Base-by-base conservation (phyloP, 2,797 vertebrate species). In the Intellagama lesueurii region DNA sequence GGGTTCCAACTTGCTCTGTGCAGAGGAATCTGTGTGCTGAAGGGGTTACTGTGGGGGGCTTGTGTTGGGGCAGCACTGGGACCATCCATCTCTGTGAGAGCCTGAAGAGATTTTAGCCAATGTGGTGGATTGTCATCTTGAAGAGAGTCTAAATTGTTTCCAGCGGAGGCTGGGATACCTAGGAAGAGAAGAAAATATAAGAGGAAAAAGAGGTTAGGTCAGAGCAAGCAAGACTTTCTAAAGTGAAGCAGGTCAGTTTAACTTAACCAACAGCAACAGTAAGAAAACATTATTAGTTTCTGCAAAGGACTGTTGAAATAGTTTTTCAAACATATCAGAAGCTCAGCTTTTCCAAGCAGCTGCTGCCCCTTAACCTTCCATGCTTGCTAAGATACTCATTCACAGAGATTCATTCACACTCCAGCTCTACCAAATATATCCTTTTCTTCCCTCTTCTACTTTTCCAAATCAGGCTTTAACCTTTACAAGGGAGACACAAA, bases 121-220 rank as follows among this genome's bases (percentile, higher is more conserved):
- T 99, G 99, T 93, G 99, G 99, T 82, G 99, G 99, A 98, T 99
- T 99, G 97, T 99, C 99, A 73, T 99, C 99, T 97, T 98, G 99
- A 97, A 99, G 98, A 97, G 98, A 97, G 98, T 99, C 99, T 98
- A 99, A 98, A 98, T 98, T 98, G 98, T 97, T 99, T 95, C 98
- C 98, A 94, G 98, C 97, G 76, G 98, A 97, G 88, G 99, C 98
- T 70, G 99, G 99, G 96, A 99, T 98, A 96, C 99, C 99, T 99
- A 94, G 0, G 8, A 89, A 92, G 90, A 91, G 86, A 92, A 95
- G 69, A 91, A 78, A 94, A 93, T 92, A 83, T 52, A 73, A 35
- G 78, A 81, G 90, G 91, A 81, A 91, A 86, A 89, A 96, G 92
- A 91, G 24, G 91, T 52, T 95, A 95, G 96, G 93, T 96, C 64